Conservation (phyloP, 2,888 invertebrate species). For the Scaptomyza tumidula region DNA sequence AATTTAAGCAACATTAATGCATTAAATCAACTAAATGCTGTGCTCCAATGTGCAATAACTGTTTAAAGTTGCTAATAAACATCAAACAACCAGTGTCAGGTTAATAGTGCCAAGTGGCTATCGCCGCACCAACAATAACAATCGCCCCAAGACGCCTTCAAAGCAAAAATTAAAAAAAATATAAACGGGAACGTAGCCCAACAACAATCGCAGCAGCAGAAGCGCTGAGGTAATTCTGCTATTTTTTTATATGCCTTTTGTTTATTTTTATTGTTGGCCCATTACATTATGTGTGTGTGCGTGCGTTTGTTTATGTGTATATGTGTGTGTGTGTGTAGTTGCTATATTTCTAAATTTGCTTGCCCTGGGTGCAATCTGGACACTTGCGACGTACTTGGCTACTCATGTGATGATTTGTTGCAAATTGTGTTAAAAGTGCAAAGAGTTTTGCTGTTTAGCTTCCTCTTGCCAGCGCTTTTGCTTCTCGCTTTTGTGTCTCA, state of each 20-base stretch:
- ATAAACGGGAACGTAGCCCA: constrained; percentile 47
- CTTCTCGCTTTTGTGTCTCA: constrained; percentile 46
- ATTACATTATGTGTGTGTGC: constrained; percentile 20
- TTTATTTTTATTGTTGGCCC: constrained; percentile 65
- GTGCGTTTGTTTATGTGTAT: constrained; percentile 12
- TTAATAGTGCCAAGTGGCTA: constrained; percentile 41
- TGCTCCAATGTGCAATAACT: constrained; percentile 49
- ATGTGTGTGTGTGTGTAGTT: constrained; percentile 11
- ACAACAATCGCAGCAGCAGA: constrained; percentile 53
- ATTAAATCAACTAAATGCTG: constrained; percentile 27
- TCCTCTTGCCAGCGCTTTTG: constrained; percentile 44
- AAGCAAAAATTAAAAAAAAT: constrained; percentile 8
- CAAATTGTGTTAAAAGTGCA: constrained; percentile 13
- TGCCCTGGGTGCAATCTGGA: constrained; percentile 57
- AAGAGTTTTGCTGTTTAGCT: constrained; percentile 20
- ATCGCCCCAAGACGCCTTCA: constrained; percentile 51
- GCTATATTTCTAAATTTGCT: constrained; percentile 58
- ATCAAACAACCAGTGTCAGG: constrained; percentile 21
- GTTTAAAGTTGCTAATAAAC: constrained; percentile 37
- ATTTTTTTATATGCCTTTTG: constrained; percentile 70
- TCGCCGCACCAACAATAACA: constrained; percentile 64
- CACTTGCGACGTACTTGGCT: constrained; percentile 27
- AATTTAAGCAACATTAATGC: constrained; percentile 58
- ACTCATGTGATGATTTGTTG: constrained; percentile 9
- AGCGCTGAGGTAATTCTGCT: constrained; percentile 76